Percentiles rank a stretch among this genome's conserved stretches.
These are phyloP conservation scores for Coleophora flavipennella DNA, from an alignment of 2,888 invertebrate genomes.

Conservation along the genomic window DNA sequence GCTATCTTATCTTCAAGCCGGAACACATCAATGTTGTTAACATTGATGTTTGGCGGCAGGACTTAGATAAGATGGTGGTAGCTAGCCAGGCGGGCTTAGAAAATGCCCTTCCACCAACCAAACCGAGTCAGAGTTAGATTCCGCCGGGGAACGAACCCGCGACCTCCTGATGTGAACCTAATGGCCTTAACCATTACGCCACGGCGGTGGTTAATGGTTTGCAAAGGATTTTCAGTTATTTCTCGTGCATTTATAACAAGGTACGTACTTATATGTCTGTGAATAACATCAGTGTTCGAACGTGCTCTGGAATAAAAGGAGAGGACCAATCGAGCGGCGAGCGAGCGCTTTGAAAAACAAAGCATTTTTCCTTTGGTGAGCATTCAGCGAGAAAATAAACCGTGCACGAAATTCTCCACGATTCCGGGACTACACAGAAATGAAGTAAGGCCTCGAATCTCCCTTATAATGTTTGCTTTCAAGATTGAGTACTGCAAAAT, in stretches of 20 bases:
- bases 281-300: slow-evolving; percentile 33
- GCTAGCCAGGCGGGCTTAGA: too few relatives aligned
- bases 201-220: too few relatives aligned
- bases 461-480: slow-evolving; percentile 36
- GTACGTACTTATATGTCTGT: slow-evolving; percentile 17
- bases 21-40: too few relatives aligned
- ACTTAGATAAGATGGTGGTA: too few relatives aligned
- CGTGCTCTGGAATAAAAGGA: slow-evolving; percentile 39
- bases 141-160: too few relatives aligned
- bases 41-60: too few relatives aligned
- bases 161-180: too few relatives aligned
- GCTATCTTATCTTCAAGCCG: too few relatives aligned
- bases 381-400: slow-evolving; percentile 48
- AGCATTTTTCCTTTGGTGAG: slow-evolving; percentile 34
- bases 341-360: slow-evolving; percentile 40
- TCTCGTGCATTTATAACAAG: not conserved
- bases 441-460: slow-evolving; percentile 42
- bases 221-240: too few relatives aligned
- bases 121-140: too few relatives aligned
- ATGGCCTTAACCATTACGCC: too few relatives aligned
- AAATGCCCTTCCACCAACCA: too few relatives aligned
- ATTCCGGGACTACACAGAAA: slow-evolving; percentile 28
- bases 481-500: slow-evolving; percentile 27
- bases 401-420: slow-evolving; percentile 35
- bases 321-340: slow-evolving; percentile 44